A percentile compares a stretch with the other conserved stretches of the same genome.
Conservation (phyloP, 64 coral and sea anemone species). For the Porites australiensis region DNA sequence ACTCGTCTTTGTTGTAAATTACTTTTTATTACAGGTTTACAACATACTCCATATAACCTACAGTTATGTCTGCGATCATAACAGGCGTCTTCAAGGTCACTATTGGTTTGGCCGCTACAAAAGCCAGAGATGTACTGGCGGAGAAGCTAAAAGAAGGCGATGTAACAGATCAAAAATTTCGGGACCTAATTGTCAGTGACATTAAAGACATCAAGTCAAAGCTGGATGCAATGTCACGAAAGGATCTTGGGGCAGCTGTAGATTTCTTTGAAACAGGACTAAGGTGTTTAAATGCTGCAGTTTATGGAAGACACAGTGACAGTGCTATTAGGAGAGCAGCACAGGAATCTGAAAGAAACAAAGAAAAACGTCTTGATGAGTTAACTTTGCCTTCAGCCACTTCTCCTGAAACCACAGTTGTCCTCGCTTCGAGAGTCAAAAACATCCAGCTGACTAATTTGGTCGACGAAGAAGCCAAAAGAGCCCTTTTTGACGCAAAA, state of each 20-base stretch:
- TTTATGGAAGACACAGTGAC: background rate
- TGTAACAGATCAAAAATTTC: no score
- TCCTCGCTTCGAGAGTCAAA: background rate
- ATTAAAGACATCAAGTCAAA: no score
- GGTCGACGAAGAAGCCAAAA: background rate
- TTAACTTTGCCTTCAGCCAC: background rate
- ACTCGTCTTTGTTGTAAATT: no score
- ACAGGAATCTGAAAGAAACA: background rate
- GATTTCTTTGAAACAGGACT: constrained; percentile 19
- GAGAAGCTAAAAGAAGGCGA: background rate
- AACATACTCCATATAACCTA: no score
- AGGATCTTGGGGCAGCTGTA: background rate
- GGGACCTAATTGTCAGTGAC: no score
- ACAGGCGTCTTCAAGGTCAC: no score
- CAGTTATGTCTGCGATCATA: no score
- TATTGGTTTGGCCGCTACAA: no score
- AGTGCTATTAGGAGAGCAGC: background rate
- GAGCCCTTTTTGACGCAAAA: constrained; percentile 1
- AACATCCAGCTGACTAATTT: background rate
- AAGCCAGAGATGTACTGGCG: background rate
- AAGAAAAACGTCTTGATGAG: background rate
- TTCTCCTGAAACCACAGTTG: background rate
- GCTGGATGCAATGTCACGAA: no score
- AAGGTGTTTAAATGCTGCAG: background rate
- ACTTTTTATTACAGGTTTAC: no score